Conservation (phyloP, 2,888 invertebrate species). For the Meghimatium bilineatum region DNA sequence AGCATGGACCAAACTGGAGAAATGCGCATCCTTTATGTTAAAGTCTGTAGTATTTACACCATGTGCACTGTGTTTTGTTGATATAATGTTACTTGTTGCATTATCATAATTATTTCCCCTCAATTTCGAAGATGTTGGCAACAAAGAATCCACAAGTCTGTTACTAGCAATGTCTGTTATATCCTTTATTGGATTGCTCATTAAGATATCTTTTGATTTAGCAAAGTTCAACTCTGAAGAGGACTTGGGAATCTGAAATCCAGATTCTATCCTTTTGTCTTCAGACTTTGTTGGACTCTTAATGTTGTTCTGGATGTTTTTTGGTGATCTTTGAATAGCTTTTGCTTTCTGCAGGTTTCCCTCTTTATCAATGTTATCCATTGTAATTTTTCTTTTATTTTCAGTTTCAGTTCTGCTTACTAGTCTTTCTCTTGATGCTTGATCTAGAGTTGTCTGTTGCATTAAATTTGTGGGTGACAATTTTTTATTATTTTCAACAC, state of each 20-base stretch:
- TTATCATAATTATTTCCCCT: too few relatives aligned
- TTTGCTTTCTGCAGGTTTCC: background rate
- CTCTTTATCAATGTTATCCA: background rate
- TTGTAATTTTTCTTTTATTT: background rate
- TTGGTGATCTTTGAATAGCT: conserved; percentile 23
- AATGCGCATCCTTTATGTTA: background rate
- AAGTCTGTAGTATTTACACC: background rate
- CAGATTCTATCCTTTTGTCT: background rate
- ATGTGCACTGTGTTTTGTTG: background rate
- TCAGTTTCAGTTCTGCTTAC: background rate
- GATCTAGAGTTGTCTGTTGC: conserved; percentile 9
- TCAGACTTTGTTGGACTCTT: background rate
- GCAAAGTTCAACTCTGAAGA: background rate
- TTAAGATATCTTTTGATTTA: background rate
- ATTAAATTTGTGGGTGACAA: background rate
- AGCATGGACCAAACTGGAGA: background rate
- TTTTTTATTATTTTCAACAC: background rate
- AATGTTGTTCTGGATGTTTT: background rate
- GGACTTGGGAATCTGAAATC: background rate
- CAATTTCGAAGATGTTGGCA: background rate
- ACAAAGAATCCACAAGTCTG: background rate
- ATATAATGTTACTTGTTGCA: background rate
- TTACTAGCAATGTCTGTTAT: background rate
- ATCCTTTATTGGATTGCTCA: background rate
- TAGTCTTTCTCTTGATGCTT: background rate